Base-by-base conservation (phyloP, 2,888 invertebrate species). In the Elysia crispata region DNA sequence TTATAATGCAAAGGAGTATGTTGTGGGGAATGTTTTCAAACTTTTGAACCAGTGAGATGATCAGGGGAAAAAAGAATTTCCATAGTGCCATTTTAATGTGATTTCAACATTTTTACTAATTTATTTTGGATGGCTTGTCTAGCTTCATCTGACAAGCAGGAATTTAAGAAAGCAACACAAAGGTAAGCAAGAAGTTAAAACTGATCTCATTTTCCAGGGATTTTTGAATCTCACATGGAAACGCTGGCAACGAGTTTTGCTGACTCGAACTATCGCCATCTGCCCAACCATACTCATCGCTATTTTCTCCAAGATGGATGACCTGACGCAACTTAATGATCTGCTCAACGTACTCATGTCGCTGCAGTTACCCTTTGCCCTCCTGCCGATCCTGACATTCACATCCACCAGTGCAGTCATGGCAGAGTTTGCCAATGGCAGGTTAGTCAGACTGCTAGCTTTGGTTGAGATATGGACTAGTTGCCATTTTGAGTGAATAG, bases 311-410 rank as follows among this genome's bases (percentile, higher is more conserved):
- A 91, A 91, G n/a, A 89, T 96, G 86, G 93, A 94, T 70, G 94
- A 96, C 86, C 92, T 97, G 79, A 95, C 95, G 1, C 93, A 94
- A 30, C 95, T 97, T 96, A 97, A 97, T 91, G 97, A 97, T 90
- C 93, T 95, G 54, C 92, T 97, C 60, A 97, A 97, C 92, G 96
- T 96, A 0, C 94, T 97, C 18, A 96, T 97, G 96, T 95, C 96
- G 85, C 92, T 97, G 31, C 97, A 97, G 91, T 92, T 97, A 83
- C 97, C 97, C 0, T 97, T 97, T 91, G 97, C 97, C 0, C 94
- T 96, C 1, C 94, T 97, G 82, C 97, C 97, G 8, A 95, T 96
- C 0, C 95, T 97, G 80, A 96, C 97, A 0, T 97, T 97, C 89
- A 97, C 97, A 0, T 95, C 96, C 79, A 95, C 95, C 85, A 91